Percentiles rank a stretch among this genome's conserved stretches.
phyloP scores from a whole-genome alignment of 2,797 vertebrate species.

The Lagorchestes hirsutus region DNA sequence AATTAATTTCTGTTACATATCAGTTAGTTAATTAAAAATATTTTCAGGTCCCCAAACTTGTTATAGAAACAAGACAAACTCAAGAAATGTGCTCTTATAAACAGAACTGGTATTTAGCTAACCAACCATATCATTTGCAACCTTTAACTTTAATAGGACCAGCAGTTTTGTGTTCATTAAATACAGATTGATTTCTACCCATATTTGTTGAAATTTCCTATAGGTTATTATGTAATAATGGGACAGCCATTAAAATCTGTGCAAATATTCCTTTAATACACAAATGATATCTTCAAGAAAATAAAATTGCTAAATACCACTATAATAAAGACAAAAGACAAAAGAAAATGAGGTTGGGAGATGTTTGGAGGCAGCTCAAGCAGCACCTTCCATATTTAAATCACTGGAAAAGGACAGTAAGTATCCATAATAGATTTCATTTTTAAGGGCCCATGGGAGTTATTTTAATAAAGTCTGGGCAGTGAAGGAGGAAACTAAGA shows the following conservation, averaged over 20 bases:
- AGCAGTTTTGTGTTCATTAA: constrained; percentile 72
- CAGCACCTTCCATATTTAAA: background rate
- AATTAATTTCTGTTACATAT: constrained; percentile 76
- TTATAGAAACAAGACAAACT: constrained; percentile 50
- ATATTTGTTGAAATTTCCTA: constrained; percentile 68
- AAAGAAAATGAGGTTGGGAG: constrained; percentile 16
- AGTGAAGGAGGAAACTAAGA: background rate
- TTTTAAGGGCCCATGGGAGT: background rate
- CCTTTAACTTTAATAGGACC: constrained; percentile 67
- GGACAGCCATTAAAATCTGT: constrained; percentile 24
- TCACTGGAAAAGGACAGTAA: background rate
- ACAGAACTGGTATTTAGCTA: constrained; percentile 65
- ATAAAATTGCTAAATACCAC: constrained; percentile 36
- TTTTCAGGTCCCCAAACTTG: constrained; percentile 50
- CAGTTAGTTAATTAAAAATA: constrained; percentile 71
- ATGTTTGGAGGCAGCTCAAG: background rate
- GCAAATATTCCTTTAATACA: constrained; percentile 44
- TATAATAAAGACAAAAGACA: background rate
- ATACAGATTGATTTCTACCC: constrained; percentile 62
- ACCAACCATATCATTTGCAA: constrained; percentile 61
- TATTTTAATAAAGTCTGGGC: background rate
- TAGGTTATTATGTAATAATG: constrained; percentile 61
- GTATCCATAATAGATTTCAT: background rate
- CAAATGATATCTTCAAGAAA: constrained; percentile 34
- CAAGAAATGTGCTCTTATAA: constrained; percentile 69